These are phyloP conservation scores for Helarctos malayanus DNA, from an alignment of 2,797 vertebrate genomes.

Conservation along the genomic window DNA sequence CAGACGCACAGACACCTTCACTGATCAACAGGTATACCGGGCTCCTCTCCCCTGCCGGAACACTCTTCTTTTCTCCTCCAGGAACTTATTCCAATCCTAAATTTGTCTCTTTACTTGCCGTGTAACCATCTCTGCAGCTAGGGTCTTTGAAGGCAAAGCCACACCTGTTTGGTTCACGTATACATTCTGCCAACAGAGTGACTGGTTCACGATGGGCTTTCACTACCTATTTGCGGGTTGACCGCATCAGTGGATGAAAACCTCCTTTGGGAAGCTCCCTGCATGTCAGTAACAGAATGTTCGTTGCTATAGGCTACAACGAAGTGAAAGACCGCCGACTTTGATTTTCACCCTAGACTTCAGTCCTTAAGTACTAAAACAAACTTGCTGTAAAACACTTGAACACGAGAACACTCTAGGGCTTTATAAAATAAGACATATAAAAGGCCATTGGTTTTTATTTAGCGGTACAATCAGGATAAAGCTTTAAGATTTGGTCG, in stretches of 20 bases:
- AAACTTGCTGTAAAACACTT: neutral
- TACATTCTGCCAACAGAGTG: neutral
- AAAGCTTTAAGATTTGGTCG: neutral
- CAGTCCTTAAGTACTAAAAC: neutral
- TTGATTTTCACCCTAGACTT: neutral
- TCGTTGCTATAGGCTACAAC: neutral
- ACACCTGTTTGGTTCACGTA: neutral
- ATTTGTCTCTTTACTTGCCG: neutral
- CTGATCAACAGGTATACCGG: accelerated
- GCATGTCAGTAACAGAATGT: neutral
- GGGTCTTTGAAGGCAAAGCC: neutral
- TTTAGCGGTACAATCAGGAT: neutral
- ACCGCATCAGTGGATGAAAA: neutral
- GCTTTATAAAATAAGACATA: neutral
- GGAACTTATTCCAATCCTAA: neutral
- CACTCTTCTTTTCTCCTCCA: neutral
- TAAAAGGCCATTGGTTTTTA: neutral
- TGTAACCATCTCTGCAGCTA: neutral
- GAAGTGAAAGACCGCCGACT: neutral
- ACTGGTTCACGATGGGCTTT: neutral
- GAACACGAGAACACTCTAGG: neutral
- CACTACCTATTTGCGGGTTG: accelerated
- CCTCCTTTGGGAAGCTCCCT: neutral
- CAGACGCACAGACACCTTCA: accelerated
- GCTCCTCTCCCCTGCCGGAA: neutral